A percentile compares a stretch with the other conserved stretches of the same genome.
phyloP scores from a whole-genome alignment of 2,888 invertebrate genomes.

The Blera fallax region DNA sequence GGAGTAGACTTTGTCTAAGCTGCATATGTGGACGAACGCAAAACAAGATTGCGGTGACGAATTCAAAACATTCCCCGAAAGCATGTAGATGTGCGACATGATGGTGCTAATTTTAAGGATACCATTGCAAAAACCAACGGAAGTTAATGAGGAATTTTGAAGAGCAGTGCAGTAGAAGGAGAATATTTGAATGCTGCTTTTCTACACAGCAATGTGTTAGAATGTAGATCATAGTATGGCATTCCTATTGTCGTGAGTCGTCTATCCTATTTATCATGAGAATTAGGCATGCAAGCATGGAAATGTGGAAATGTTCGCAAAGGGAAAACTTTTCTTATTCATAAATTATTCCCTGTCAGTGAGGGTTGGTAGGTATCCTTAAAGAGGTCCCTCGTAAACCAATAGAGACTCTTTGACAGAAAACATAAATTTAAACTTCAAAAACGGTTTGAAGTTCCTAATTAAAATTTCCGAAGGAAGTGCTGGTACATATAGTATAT shows the following conservation, averaged over 20 bases:
- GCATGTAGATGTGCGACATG: not conserved
- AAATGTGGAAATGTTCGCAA: conserved; percentile 29
- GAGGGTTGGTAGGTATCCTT: not conserved
- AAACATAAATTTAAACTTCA: conserved; percentile 7
- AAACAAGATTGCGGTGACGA: not conserved
- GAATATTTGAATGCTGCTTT: not conserved
- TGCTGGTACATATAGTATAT: not conserved
- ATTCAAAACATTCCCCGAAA: not conserved
- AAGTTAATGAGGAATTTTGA: conserved; percentile 46
- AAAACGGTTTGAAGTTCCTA: conserved; percentile 29
- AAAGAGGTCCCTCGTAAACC: not conserved
- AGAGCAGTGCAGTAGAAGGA: not conserved
- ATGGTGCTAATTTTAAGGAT: conserved; percentile 10
- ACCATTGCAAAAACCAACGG: not conserved
- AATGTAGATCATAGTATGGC: not conserved
- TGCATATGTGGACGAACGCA: not conserved
- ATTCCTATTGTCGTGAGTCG: conserved; percentile 1
- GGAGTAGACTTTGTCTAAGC: not conserved
- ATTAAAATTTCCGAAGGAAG: conserved; percentile 27
- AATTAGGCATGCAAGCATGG: conserved; percentile 37
- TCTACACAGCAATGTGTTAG: not conserved
- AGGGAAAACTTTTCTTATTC: conserved; percentile 4
- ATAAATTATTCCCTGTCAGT: conserved; percentile 13
- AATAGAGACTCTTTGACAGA: conserved; percentile 1
- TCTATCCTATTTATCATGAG: conserved; percentile 28